Evolutionary conservation across 37 sponge, comb jelly and placozoan species (phyloP), one percentile per base, ranked within the genome.

Genomic region (Beroe ovata): DNA sequence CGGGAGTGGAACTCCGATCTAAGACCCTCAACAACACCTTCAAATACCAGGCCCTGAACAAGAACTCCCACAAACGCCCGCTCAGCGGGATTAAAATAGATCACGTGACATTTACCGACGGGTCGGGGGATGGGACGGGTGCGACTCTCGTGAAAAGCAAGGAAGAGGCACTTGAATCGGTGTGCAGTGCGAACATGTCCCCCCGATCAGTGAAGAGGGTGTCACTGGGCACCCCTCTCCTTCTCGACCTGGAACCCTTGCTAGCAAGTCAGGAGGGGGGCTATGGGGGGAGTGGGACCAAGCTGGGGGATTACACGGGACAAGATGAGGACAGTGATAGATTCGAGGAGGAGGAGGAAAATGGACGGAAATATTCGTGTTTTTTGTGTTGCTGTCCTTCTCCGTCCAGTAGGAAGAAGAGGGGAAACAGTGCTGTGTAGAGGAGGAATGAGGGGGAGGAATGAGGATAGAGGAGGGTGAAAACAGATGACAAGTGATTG

Each of bases 1-100:
- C 84, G 0, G 42, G 21, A 1, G 38, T 36, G 8, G 35, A 69
- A 29, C 21, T 21, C 47, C 84, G 84, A 19, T 77, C 84, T 1
- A 77, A 77, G 28, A 77, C 84, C 84, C 84, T 77, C 38, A 39
- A 77, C 22, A 77, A 42, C 84, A 77, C 39, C 84, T 77, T 77
- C 84, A 77, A 77, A 41, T 77, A 77, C 54, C 84, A 77, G 29
- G 20, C 42, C 21, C 84, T 77, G 2, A 36, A 36, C 41, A 77
- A 42, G 47, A 33, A 42, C 42, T 77, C 84, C 22, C 25, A 66
- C 69, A 66, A 66, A 33, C 69, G 69, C 2, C 69, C 69, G 32
- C 42, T 42, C 22, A 42, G 84, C 22, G 84, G 84, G 4, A 11
- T 77, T 1, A 77, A 40, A 35, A 77, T 77, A 38, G 84, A 77